Percentiles rank a stretch among this genome's conserved stretches.
These are phyloP conservation scores for Parnassius orleans DNA, from an alignment of 2,888 invertebrate species.

Conservation along the genomic window DNA sequence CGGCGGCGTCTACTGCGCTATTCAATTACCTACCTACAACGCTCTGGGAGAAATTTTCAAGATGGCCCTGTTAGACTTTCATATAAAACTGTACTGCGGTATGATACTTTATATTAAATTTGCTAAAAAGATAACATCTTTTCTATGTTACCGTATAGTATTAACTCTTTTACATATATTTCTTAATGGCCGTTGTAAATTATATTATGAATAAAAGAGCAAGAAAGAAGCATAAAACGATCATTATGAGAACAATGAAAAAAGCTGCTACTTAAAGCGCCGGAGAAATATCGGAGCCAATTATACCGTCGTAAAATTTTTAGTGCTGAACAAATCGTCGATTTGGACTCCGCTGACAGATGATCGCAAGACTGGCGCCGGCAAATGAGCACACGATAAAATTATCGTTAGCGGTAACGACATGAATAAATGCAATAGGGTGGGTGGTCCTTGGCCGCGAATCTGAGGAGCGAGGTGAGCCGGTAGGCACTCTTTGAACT, in stretches of 20 bases:
- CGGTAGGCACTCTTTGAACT: conserved; percentile 60
- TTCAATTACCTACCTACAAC: conserved; percentile 69
- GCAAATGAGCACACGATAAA: conserved; percentile 82
- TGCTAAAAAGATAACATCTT: conserved; percentile 11
- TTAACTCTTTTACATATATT: no score
- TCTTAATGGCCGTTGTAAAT: no score
- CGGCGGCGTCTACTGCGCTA: conserved; percentile 59
- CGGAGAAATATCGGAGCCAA: conserved; percentile 72
- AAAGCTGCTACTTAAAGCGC: conserved; percentile 43
- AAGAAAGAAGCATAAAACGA: not conserved
- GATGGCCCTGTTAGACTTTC: conserved; percentile 52
- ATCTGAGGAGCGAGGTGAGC: conserved; percentile 43
- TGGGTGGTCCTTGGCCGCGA: conserved; percentile 65
- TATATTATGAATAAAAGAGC: no score
- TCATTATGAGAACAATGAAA: conserved; percentile 29
- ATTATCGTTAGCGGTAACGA: conserved; percentile 82
- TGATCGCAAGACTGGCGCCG: conserved; percentile 76
- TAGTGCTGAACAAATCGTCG: conserved; percentile 78
- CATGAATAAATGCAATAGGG: conserved; percentile 82
- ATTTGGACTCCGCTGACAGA: conserved; percentile 76
- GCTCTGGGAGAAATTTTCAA: conserved; percentile 56
- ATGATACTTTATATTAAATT: conserved; percentile 19
- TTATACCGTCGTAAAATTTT: conserved; percentile 78
- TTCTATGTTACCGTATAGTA: no score
- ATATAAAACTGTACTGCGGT: conserved; percentile 29